Conservation (phyloP, 2,797 vertebrate species). For the Hephaestus fuliginosus region DNA sequence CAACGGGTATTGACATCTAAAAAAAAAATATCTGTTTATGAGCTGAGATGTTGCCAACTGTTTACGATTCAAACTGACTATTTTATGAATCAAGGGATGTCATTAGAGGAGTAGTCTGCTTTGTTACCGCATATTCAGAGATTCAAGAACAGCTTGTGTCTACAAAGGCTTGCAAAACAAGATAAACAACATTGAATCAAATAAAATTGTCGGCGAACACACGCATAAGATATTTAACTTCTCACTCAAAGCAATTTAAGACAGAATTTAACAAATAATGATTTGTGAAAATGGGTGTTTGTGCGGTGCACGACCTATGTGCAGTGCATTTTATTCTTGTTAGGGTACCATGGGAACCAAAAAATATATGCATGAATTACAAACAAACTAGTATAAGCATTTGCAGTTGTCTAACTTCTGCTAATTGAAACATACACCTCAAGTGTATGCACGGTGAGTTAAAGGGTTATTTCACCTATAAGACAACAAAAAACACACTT, state of each 20-base stretch:
- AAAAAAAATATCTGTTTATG: background rate
- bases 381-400: background rate
- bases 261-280: background rate
- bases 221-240: background rate
- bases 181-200: background rate
- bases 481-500: background rate
- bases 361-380: background rate
- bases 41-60: slow-evolving; percentile 16
- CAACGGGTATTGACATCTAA: background rate
- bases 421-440: background rate
- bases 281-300: background rate
- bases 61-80: slow-evolving; percentile 33
- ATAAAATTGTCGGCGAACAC: background rate
- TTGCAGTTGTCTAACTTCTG: background rate
- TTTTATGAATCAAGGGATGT: slow-evolving; percentile 49
- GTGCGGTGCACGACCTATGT: background rate
- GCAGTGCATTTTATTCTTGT: background rate
- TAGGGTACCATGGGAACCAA: background rate
- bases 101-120: slow-evolving; percentile 25
- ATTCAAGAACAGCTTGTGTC: background rate
- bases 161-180: background rate
- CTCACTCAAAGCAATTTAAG: background rate
- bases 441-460: background rate
- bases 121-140: background rate
- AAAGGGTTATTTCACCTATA: background rate